These are phyloP conservation scores for Acronicta leporina DNA, from an alignment of 2,888 invertebrate species.

Conservation along the genomic window DNA sequence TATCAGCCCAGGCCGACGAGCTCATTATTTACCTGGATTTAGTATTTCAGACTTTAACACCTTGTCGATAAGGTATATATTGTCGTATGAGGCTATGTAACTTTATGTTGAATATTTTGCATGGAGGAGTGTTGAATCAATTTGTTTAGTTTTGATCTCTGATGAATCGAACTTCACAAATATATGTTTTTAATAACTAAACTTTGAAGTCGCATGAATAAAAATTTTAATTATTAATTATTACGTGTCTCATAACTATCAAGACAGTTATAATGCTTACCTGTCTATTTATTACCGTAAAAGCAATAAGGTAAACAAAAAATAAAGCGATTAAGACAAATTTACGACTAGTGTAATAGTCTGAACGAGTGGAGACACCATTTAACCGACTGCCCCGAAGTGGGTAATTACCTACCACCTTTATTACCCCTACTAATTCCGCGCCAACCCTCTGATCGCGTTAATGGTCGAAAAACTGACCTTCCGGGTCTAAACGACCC, in stretches of 20 bases:
- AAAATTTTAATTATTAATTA: too few relatives aligned
- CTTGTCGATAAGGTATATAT: background rate
- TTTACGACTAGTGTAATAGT: constrained; percentile 55
- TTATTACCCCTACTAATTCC: constrained; percentile 82
- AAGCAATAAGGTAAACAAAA: constrained; percentile 32
- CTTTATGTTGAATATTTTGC: background rate
- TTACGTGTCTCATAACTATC: too few relatives aligned
- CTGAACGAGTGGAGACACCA: constrained; percentile 54
- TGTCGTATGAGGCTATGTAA: background rate
- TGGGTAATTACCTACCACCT: constrained; percentile 84
- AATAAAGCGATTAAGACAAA: constrained; percentile 50
- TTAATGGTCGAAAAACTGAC: constrained; percentile 88
- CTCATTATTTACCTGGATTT: constrained; percentile 6
- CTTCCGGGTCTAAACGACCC: constrained; percentile 80
- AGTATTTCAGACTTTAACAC: background rate
- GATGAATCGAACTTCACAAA: too few relatives aligned
- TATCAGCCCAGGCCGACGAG: constrained; percentile 8
- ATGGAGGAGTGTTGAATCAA: background rate
- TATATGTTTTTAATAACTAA: too few relatives aligned
- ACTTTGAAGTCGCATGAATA: too few relatives aligned
- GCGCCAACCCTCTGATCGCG: constrained; percentile 79
- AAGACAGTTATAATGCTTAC: background rate
- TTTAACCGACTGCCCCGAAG: constrained; percentile 76
- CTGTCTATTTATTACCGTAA: background rate
- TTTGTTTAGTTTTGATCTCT: too few relatives aligned